These are phyloP conservation scores for Nemotelus pantherinus DNA, from an alignment of 2,888 invertebrate genomes.

Conservation along the genomic window DNA sequence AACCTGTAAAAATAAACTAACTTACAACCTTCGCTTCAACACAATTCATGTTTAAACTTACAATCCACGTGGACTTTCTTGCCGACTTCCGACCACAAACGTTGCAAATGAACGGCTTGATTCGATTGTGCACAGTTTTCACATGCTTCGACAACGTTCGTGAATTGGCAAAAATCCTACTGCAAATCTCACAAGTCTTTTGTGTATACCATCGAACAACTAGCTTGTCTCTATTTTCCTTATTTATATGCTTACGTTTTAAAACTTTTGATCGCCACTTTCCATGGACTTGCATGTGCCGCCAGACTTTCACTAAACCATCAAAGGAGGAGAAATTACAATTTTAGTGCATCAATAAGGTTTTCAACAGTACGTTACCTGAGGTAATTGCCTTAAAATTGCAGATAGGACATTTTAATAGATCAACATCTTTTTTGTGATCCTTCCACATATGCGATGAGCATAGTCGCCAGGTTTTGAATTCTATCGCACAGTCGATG, in stretches of 20 bases:
- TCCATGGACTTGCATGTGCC: slow-evolving; percentile 73
- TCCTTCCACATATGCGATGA: slow-evolving; percentile 75
- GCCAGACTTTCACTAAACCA: slow-evolving; percentile 67
- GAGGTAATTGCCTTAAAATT: slow-evolving; percentile 68
- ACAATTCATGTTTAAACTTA: slow-evolving; percentile 53
- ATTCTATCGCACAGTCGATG: slow-evolving; percentile 66
- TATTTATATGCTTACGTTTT: slow-evolving; percentile 52
- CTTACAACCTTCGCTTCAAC: slow-evolving; percentile 2
- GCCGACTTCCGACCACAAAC: slow-evolving; percentile 79
- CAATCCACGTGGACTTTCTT: slow-evolving; percentile 74
- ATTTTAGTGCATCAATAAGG: not conserved
- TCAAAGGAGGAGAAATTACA: not conserved
- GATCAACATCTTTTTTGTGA: slow-evolving; percentile 71
- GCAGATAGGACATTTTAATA: slow-evolving; percentile 70
- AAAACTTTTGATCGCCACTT: slow-evolving; percentile 61
- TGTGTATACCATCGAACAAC: slow-evolving; percentile 67
- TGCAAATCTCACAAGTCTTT: slow-evolving; percentile 75
- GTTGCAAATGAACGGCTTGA: slow-evolving; percentile 78
- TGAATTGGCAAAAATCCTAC: slow-evolving; percentile 74
- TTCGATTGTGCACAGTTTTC: slow-evolving; percentile 77
- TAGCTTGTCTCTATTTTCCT: slow-evolving; percentile 43
- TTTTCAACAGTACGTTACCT: slow-evolving; percentile 56
- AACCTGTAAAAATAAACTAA: slow-evolving; percentile 63
- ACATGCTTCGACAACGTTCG: slow-evolving; percentile 76
- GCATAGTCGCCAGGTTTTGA: slow-evolving; percentile 73